phyloP scores from a whole-genome alignment of 2,113 vertebrate genomes.

The Ictidomys tridecemlineatus region DNA sequence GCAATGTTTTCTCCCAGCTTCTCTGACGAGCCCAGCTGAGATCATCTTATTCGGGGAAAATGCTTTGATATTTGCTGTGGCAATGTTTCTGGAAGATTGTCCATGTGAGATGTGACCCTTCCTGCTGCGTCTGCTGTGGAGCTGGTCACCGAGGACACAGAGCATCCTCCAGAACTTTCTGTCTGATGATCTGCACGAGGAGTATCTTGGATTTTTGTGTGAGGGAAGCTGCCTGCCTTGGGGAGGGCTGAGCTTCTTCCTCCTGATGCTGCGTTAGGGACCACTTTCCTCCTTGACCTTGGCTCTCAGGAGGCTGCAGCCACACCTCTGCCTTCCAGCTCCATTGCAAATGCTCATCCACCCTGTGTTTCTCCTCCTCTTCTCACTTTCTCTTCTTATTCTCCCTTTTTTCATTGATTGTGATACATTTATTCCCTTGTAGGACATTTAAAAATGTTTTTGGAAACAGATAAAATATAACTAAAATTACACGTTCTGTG shows the following conservation, averaged over 20 bases:
- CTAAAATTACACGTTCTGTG: slow-evolving; percentile 9
- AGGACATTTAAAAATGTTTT: slow-evolving; percentile 26
- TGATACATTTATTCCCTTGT: background rate
- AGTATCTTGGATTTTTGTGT: background rate
- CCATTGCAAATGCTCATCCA: background rate
- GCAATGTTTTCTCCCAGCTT: background rate
- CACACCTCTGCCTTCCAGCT: background rate
- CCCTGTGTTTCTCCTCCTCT: background rate
- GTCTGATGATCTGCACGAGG: background rate
- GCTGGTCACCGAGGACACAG: background rate
- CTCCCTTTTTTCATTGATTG: slow-evolving; percentile 31
- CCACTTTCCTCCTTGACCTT: background rate
- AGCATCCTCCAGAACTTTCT: background rate
- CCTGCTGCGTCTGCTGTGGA: background rate
- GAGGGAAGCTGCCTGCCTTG: background rate
- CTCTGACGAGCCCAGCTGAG: background rate
- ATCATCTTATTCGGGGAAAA: background rate
- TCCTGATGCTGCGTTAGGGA: background rate
- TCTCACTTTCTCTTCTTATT: background rate
- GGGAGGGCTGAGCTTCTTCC: background rate
- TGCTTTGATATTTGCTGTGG: background rate
- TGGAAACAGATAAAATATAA: background rate
- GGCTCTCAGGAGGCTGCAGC: background rate
- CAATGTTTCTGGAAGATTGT: background rate
- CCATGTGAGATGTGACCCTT: background rate